Conservation (phyloP, 2,888 invertebrate species). For the Hermaeophaga mercurialis region DNA sequence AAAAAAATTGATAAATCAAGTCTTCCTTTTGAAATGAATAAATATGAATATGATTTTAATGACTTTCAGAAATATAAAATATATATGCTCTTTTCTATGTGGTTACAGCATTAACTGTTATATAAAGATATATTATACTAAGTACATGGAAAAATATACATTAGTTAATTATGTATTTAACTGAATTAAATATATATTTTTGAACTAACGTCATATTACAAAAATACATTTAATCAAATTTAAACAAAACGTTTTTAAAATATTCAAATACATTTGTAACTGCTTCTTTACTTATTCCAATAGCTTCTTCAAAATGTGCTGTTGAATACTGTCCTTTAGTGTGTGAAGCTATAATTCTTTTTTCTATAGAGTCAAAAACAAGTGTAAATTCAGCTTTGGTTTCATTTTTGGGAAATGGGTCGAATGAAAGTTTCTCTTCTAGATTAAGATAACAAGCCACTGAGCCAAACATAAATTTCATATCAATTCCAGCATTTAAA, state of each 20-base stretch:
- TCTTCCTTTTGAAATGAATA: no score
- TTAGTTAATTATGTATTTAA: no score
- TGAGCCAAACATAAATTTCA: slow-evolving; percentile 82
- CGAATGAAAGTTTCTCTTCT: slow-evolving; percentile 59
- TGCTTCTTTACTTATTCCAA: slow-evolving; percentile 68
- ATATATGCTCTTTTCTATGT: no score
- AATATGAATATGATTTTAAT: no score
- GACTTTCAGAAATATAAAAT: no score
- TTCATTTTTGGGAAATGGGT: slow-evolving; percentile 55
- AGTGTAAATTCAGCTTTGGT: slow-evolving; percentile 71
- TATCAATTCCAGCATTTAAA: slow-evolving; percentile 80
- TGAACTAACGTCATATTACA: no score
- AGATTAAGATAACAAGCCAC: slow-evolving; percentile 74
- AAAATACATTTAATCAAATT: no score
- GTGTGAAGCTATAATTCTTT: slow-evolving; percentile 66
- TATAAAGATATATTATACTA: no score
- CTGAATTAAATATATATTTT: no score
- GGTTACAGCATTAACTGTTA: no score
- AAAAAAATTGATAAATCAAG: no score
- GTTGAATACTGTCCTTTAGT: slow-evolving; percentile 73
- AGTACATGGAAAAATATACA: no score
- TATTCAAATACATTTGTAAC: slow-evolving; percentile 74
- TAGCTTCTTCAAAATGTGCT: slow-evolving; percentile 69
- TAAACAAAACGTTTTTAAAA: slow-evolving; percentile 65
- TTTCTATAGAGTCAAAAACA: slow-evolving; percentile 72